phyloP scores from a whole-genome alignment of 1,140 invertebrate genomes.

The Dysdera silvatica region DNA sequence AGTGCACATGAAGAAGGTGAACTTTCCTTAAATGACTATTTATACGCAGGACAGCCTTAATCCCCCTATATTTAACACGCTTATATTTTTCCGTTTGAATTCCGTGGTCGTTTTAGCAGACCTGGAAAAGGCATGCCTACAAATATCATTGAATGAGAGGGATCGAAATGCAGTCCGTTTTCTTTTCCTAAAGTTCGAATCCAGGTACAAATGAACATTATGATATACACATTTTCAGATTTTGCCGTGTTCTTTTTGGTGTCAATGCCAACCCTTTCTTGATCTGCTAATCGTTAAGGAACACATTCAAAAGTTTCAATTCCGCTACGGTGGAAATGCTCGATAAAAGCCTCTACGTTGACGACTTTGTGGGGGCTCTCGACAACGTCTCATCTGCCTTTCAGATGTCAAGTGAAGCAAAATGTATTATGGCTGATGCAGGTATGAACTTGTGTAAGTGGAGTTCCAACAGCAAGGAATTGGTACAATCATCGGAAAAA shows the following conservation, averaged over 20 bases:
- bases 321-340: too few relatives aligned
- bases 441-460: background rate
- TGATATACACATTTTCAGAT: background rate
- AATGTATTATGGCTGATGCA: background rate
- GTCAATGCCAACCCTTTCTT: background rate
- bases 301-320: too few relatives aligned
- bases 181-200: background rate
- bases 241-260: too few relatives aligned
- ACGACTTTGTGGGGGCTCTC: background rate
- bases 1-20: too few relatives aligned
- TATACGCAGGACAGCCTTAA: too few relatives aligned
- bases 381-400: background rate
- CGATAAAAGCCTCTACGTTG: background rate
- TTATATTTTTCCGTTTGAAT: conserved; percentile 21
- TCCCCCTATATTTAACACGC: background rate
- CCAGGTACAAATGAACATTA: background rate
- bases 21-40: too few relatives aligned
- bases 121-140: conserved; percentile 26
- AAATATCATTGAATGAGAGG: background rate
- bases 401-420: background rate
- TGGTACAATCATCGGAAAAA: background rate
- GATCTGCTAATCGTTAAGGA: too few relatives aligned
- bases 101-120: conserved; percentile 10
- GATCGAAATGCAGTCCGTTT: conserved; percentile 12
- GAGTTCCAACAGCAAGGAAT: conserved; percentile 1